These are phyloP conservation scores for Archocentrus centrarchus DNA, from an alignment of 2,113 vertebrate genomes.

Conservation along the genomic window DNA sequence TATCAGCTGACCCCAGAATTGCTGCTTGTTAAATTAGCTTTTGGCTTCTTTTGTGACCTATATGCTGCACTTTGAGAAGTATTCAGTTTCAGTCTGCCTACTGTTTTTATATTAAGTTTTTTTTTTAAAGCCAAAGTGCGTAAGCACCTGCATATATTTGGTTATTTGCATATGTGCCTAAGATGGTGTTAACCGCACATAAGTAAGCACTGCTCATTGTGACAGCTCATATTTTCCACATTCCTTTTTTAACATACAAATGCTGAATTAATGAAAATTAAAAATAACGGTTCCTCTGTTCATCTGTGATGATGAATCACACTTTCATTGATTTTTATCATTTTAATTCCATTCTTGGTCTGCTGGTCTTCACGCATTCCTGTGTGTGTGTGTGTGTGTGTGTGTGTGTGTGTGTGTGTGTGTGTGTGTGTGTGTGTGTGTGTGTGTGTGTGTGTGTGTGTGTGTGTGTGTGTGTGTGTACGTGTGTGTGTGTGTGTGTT, in stretches of 20 bases:
- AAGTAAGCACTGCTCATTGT: conserved; percentile 28
- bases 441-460: no score
- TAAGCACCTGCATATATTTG: conserved; percentile 17
- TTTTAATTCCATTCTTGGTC: conserved; percentile 3
- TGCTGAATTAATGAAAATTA: conserved; percentile 55
- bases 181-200: conserved; percentile 65
- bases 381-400: no score
- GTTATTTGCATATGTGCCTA: not conserved
- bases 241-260: conserved; percentile 13
- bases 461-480: no score
- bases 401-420: no score
- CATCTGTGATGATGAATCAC: conserved; percentile 32
- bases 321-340: conserved; percentile 10
- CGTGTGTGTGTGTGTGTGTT: no score
- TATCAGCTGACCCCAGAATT: not conserved
- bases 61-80: not conserved
- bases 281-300: conserved; percentile 33
- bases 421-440: no score
- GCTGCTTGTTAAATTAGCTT: not conserved
- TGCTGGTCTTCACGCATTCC: not conserved
- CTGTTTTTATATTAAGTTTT: not conserved
- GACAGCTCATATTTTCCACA: conserved; percentile 56
- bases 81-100: not conserved
- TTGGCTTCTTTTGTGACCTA: not conserved
- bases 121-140: conserved; percentile 11